Conservation (phyloP, 2,888 invertebrate species). For the Cheilosia variabilis region DNA sequence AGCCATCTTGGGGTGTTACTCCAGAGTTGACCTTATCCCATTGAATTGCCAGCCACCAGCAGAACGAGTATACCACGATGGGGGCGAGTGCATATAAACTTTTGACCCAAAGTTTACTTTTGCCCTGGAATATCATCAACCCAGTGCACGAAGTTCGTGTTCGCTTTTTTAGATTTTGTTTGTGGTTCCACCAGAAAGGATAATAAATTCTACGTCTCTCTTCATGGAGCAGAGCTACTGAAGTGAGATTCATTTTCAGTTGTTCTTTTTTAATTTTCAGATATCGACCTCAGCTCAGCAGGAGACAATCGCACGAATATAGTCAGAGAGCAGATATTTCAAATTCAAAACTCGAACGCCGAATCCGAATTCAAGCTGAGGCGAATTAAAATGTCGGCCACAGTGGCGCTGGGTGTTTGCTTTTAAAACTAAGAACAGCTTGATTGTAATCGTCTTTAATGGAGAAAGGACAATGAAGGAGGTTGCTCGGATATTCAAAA, state of each 20-base stretch:
- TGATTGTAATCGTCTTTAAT: slow-evolving; percentile 38
- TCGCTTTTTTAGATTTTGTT: not conserved
- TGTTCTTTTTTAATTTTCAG: not conserved
- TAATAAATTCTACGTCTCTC: slow-evolving; percentile 4
- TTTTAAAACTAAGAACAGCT: slow-evolving; percentile 21
- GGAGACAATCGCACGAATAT: not conserved
- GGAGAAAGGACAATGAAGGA: not conserved
- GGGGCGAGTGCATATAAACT: slow-evolving; percentile 34
- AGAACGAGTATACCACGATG: not conserved
- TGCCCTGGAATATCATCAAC: slow-evolving; percentile 9
- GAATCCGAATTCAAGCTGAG: not conserved
- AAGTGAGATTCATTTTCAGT: not conserved
- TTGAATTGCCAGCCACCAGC: not conserved
- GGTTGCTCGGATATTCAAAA: not conserved
- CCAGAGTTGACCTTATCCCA: slow-evolving; percentile 44
- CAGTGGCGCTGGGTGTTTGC: not conserved
- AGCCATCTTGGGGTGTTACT: slow-evolving; percentile 46
- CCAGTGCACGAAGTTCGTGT: slow-evolving; percentile 24
- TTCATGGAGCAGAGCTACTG: not conserved
- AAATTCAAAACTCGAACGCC: not conserved
- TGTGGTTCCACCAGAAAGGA: not conserved
- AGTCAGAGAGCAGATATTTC: not conserved
- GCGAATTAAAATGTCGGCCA: not conserved
- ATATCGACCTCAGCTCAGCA: not conserved
- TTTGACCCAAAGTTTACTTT: slow-evolving; percentile 45